Evolutionary conservation across 2,797 vertebrate genomes (phyloP).

Genomic region (Chaenodraco wilsoni): DNA sequence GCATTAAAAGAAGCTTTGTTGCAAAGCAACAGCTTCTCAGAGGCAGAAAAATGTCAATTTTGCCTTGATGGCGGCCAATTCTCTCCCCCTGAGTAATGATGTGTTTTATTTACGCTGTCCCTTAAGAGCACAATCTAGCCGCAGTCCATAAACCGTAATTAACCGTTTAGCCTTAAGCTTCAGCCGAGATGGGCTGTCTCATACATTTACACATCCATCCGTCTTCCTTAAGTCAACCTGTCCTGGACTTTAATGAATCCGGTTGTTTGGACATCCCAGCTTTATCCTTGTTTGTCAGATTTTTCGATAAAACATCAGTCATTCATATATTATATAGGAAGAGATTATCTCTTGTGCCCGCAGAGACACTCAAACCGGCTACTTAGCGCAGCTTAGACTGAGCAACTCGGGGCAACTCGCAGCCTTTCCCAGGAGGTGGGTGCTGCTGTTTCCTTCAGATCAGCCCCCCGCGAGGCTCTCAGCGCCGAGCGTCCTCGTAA

Average conservation of each 20-base stretch:
- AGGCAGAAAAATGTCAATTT: constrained; percentile 87
- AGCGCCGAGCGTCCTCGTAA: constrained; percentile 15
- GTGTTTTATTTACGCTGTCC: constrained; percentile 86
- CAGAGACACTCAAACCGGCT: constrained; percentile 67
- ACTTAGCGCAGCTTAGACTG: constrained; percentile 65
- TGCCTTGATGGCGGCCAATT: constrained; percentile 72
- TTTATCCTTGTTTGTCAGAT: constrained; percentile 33
- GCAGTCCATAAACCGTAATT: constrained; percentile 83
- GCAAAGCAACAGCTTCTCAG: constrained; percentile 88
- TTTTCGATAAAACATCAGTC: constrained; percentile 49
- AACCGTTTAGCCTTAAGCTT: constrained; percentile 82
- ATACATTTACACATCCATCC: constrained; percentile 79
- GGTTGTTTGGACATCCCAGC: constrained; percentile 59
- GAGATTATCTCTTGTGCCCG: constrained; percentile 73
- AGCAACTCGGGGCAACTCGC: constrained; percentile 37
- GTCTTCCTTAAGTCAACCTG: constrained; percentile 75
- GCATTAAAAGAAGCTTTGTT: constrained; percentile 88
- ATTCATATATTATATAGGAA: constrained; percentile 48
- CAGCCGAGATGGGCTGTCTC: constrained; percentile 79
- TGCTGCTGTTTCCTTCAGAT: constrained; percentile 43
- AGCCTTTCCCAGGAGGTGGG: constrained; percentile 71
- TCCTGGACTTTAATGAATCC: constrained; percentile 69
- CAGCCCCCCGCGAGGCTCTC: constrained; percentile 32
- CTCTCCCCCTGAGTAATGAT: constrained; percentile 80
- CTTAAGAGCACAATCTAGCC: constrained; percentile 79